Evolutionary conservation across 2,888 invertebrate genomes (phyloP).

Genomic region (Eurytoma adleriae): DNA sequence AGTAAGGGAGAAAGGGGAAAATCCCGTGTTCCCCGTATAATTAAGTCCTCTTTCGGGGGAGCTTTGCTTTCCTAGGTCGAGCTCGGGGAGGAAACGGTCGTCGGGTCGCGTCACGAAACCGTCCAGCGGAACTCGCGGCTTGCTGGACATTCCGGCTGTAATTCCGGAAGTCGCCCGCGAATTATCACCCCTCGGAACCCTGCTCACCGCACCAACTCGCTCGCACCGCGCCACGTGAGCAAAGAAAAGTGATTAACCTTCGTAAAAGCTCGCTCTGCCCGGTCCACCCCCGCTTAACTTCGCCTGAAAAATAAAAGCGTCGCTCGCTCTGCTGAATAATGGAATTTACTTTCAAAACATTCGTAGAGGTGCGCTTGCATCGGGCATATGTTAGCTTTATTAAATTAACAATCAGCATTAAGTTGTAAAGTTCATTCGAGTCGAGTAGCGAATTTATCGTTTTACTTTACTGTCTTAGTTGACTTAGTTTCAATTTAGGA

Average conservation of each 20-base stretch:
- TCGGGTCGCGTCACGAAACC: slow-evolving; percentile 4
- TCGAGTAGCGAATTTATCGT: too few relatives aligned
- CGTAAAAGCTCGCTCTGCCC: background rate
- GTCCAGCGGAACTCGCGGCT: slow-evolving; percentile 25
- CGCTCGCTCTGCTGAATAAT: background rate
- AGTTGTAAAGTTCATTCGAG: too few relatives aligned
- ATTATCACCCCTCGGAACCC: slow-evolving; percentile 23
- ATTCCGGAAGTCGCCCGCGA: slow-evolving; percentile 41
- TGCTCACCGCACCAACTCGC: background rate
- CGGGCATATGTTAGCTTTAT: too few relatives aligned
- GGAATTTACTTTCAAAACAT: too few relatives aligned
- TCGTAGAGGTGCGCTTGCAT: too few relatives aligned
- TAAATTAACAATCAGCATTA: too few relatives aligned
- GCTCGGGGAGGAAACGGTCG: slow-evolving; percentile 25
- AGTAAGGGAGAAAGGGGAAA: slow-evolving; percentile 18
- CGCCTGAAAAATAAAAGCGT: slow-evolving; percentile 33
- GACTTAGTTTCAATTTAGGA: too few relatives aligned
- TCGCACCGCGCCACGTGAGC: background rate
- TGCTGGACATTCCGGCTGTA: slow-evolving; percentile 37
- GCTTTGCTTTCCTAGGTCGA: background rate
- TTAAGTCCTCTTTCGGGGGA: slow-evolving; percentile 31
- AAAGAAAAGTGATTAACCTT: slow-evolving; percentile 50
- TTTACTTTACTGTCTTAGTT: too few relatives aligned
- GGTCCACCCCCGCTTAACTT: slow-evolving; percentile 16
- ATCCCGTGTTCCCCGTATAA: slow-evolving; percentile 14